Percentiles rank a stretch among this genome's conserved stretches.
phyloP scores from a whole-genome alignment of 2,888 invertebrate genomes.

The Tetragonisca angustula region DNA sequence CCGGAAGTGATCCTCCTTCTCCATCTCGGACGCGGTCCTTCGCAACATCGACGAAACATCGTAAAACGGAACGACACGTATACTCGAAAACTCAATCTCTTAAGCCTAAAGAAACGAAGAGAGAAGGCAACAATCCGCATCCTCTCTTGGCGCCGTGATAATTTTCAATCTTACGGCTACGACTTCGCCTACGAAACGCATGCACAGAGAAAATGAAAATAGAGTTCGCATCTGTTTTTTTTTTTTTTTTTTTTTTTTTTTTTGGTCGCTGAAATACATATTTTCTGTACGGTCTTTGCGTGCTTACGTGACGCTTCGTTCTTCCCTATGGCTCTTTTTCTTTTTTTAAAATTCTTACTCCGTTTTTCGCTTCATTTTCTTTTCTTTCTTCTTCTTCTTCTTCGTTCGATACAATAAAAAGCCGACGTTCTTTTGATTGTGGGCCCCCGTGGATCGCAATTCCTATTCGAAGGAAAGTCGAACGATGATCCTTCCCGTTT shows the following conservation, averaged over 20 bases:
- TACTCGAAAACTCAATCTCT: background rate
- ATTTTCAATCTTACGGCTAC: background rate
- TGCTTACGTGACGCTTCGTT: slow-evolving; percentile 49
- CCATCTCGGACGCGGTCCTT: background rate
- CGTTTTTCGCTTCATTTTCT: background rate
- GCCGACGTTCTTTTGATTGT: slow-evolving; percentile 25
- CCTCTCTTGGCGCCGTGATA: slow-evolving; percentile 1
- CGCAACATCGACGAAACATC: background rate
- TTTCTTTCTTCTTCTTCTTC: background rate
- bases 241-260: no score
- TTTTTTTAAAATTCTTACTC: background rate
- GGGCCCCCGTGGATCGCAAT: slow-evolving; percentile 35
- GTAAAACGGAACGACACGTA: background rate
- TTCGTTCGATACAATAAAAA: slow-evolving; percentile 46
- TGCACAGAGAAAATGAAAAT: background rate
- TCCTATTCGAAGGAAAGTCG: slow-evolving; percentile 23
- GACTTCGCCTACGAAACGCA: background rate
- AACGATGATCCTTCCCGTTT: slow-evolving; percentile 13
- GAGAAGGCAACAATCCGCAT: slow-evolving; percentile 10
- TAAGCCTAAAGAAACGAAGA: slow-evolving; percentile 8
- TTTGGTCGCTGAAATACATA: slow-evolving; percentile 2
- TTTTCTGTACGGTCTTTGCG: slow-evolving; percentile 36
- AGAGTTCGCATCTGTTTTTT: background rate
- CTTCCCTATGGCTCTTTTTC: background rate
- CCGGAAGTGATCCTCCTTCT: slow-evolving; percentile 12